Conservation (phyloP, 2,888 invertebrate genomes). For the Didymodactylos carnosus region DNA sequence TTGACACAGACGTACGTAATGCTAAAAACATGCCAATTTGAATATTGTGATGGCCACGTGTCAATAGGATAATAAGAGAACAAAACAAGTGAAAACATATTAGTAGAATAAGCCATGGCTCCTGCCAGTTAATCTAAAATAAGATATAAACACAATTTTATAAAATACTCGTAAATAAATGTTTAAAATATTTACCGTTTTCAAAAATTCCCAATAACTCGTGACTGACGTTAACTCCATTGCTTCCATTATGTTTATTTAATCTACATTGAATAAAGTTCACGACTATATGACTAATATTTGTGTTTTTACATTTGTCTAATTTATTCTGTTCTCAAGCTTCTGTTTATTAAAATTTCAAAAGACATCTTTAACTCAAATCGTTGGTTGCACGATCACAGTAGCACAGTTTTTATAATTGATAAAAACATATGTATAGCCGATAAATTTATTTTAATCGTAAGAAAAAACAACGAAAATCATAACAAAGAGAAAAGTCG, state of each 20-base stretch:
- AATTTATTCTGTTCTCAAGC: too few species aligned
- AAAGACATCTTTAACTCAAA: too few species aligned
- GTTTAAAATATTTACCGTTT: background rate
- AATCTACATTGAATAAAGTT: too few species aligned
- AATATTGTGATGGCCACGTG: constrained; percentile 15
- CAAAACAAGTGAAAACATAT: constrained; percentile 22
- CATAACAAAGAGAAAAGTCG: too few species aligned
- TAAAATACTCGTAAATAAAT: background rate
- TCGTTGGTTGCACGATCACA: too few species aligned
- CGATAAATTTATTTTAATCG: background rate
- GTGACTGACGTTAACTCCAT: background rate
- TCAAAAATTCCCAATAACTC: background rate
- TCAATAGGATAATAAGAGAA: constrained; percentile 18
- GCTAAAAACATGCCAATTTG: constrained; percentile 5
- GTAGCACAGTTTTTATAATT: too few species aligned
- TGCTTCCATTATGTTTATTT: too few species aligned
- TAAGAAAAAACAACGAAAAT: background rate
- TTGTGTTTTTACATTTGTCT: too few species aligned
- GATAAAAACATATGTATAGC: too few species aligned
- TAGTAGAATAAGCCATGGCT: constrained; percentile 23
- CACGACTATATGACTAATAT: too few species aligned
- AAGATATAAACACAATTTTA: background rate
- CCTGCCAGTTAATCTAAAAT: constrained; percentile 24
- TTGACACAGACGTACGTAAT: background rate
- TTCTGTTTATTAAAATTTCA: too few species aligned